phyloP scores from a whole-genome alignment of 2,888 invertebrate genomes.

The Morinoia aosen region DNA sequence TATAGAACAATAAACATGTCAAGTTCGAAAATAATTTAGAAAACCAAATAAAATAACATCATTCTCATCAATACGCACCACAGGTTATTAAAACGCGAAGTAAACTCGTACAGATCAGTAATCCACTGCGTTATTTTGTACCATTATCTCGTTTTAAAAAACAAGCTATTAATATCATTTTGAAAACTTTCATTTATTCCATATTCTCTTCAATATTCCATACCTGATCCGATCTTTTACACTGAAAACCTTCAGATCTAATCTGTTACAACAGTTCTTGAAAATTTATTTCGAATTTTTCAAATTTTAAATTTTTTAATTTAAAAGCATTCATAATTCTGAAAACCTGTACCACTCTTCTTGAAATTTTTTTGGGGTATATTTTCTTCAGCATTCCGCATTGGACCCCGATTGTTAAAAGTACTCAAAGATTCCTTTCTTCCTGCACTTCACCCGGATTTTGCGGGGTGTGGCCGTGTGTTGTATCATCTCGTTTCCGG shows the following conservation, averaged over 20 bases:
- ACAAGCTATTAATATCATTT: neutral
- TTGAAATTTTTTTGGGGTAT: neutral
- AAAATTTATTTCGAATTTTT: too few species aligned
- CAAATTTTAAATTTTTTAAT: too few species aligned
- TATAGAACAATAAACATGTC: neutral
- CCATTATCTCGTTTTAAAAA: neutral
- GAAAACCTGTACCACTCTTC: too few species aligned
- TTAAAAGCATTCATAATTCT: too few species aligned
- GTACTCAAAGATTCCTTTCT: neutral
- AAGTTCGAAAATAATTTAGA: neutral
- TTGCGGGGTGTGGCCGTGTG: neutral
- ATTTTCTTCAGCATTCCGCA: neutral
- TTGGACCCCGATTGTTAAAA: neutral
- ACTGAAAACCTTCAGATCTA: too few species aligned
- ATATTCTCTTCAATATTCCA: neutral
- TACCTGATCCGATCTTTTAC: neutral
- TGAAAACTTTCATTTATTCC: neutral
- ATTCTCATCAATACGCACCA: too few species aligned
- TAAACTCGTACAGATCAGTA: neutral
- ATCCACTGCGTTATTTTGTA: too few species aligned
- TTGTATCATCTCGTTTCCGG: neutral
- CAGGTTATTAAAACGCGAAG: too few species aligned
- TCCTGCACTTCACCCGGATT: neutral
- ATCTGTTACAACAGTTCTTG: too few species aligned
- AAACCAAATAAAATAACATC: neutral